phyloP scores from a whole-genome alignment of 2,797 vertebrate genomes.

The Octomys mimax region DNA sequence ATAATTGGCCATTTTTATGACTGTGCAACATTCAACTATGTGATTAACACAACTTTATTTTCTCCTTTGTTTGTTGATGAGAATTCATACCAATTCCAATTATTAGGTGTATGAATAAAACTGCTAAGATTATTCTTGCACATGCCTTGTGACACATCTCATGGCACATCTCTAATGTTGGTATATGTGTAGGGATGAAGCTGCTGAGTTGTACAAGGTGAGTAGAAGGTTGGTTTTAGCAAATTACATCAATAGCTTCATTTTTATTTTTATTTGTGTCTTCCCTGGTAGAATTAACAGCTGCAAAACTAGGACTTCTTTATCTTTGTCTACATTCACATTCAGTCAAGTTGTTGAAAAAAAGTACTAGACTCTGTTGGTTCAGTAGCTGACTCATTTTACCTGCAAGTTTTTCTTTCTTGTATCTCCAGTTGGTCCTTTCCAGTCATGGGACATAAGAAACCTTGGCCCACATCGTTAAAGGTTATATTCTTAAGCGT shows the following conservation, averaged over 20 bases:
- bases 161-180: not conserved
- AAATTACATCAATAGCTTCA: not conserved
- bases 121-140: not conserved
- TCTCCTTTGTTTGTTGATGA: not conserved
- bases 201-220: not conserved
- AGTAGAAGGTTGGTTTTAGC: not conserved
- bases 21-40: fast-evolving
- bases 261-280: not conserved
- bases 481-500: not conserved
- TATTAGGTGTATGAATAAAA: not conserved
- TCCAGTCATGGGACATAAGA: not conserved
- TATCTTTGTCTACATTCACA: not conserved
- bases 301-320: not conserved
- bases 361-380: not conserved
- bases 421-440: not conserved
- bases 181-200: fast-evolving
- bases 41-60: not conserved
- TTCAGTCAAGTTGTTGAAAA: not conserved
- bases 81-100: not conserved
- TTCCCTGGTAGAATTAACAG: not conserved
- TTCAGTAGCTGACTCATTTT: not conserved
- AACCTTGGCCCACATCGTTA: not conserved
- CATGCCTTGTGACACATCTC: fast-evolving
- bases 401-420: not conserved
- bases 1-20: not conserved